A percentile compares a stretch with the other conserved stretches of the same genome.
Conservation (phyloP, 2,888 invertebrate genomes). For the Tubulanus polymorphus region DNA sequence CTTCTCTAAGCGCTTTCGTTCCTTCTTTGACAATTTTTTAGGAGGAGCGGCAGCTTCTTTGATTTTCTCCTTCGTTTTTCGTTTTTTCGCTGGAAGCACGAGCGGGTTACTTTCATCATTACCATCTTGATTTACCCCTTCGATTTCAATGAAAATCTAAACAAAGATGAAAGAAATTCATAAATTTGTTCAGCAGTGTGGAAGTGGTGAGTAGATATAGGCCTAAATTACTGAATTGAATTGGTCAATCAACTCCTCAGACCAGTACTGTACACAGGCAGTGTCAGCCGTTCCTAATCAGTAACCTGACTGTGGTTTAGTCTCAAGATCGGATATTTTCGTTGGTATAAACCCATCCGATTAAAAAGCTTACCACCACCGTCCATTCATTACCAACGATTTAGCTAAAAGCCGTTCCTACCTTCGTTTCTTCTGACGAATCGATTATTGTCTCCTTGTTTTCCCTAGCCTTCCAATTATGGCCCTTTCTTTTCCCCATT, state of each 20-base stretch:
- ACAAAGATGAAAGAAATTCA: conserved; percentile 9
- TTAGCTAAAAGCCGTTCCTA: too few relatives aligned
- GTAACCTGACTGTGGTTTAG: too few relatives aligned
- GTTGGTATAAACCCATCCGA: too few relatives aligned
- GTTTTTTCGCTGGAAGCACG: conserved; percentile 77
- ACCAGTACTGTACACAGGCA: too few relatives aligned
- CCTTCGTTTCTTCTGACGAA: conserved; percentile 28
- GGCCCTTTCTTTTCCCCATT: conserved; percentile 35
- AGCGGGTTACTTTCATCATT: conserved; percentile 73
- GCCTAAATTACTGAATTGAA: too few relatives aligned
- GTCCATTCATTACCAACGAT: too few relatives aligned
- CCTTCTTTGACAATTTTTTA: conserved; percentile 74
- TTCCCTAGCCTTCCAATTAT: conserved; percentile 45
- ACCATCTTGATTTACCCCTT: conserved; percentile 17
- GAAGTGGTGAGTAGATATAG: background rate
- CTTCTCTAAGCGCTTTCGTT: conserved; percentile 78
- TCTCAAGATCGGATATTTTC: too few relatives aligned
- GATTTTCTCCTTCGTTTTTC: conserved; percentile 60
- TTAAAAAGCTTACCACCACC: too few relatives aligned
- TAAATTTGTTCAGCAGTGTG: background rate
- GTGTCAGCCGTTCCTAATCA: too few relatives aligned
- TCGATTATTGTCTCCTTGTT: conserved; percentile 28
- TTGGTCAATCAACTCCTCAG: too few relatives aligned
- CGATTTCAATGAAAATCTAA: conserved; percentile 33
- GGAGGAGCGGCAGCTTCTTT: conserved; percentile 17